Base-by-base conservation (phyloP, 2,113 vertebrate species). In the Eulacestoma nigropectus region DNA sequence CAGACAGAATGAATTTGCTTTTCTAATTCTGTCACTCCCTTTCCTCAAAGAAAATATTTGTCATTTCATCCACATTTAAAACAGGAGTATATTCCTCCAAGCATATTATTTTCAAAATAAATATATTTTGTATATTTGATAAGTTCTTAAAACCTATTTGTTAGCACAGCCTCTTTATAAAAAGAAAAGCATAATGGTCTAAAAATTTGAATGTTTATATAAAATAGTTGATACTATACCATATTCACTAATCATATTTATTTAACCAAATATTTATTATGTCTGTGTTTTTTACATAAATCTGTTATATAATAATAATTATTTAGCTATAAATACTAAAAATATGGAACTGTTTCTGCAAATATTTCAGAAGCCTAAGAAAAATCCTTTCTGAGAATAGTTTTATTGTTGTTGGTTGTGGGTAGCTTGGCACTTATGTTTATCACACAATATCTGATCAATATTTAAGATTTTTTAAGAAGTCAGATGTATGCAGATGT, bases 1-100 rank as follows among this genome's bases (percentile, higher is more conserved):
- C 60, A 89, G 59, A 35, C 33, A 50, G 68, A 59, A 87, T 78
- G 35, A 88, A 39, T 92, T 97, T 94, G 47, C 70, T 96, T 94
- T 96, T 96, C 84, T 93, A 84, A 60, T 89, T 65, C 62, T 63
- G 72, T 59, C 33, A 46, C 35, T 90, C 39, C 35, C 13, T 74
- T 44, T 86, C 30, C 65, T 87, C 63, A 63, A 91, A 89, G 56
- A 52, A 95, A 95, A 60, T 91, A 70, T 85, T 78, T 68, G 39
- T 78, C n/a, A 9, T 56, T 29, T 77, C 56, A 64, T 74, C 35
- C 65, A 25, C 63, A 41, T 83, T 90, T 83, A 74, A 81, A 86
- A 69, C 29, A 52, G 60, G 33, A 77, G 4, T 83, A 30, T 82
- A 69, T 73, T 83, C n/a, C 39, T 85, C 35, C 46, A 88, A 65